Evolutionary conservation across 2,113 vertebrate species (phyloP), one percentile per base, ranked within the genome.

Genomic region (Clarias gariepinus): DNA sequence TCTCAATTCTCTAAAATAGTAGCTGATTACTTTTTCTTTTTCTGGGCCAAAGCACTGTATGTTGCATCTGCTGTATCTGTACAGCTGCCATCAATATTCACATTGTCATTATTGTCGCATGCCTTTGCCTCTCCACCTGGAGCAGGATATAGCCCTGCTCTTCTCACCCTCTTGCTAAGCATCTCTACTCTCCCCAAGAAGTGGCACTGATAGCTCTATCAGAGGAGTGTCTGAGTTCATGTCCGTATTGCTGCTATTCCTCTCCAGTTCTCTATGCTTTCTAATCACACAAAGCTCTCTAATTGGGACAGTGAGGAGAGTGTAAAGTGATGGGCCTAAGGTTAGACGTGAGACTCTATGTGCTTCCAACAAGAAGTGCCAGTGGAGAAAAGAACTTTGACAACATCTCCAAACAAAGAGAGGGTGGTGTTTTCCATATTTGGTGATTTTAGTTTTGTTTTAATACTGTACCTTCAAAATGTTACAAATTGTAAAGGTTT

Each of bases 231-330:
- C 81, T 76, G 82, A 55, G 85, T 19, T 28, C 25, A 41, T 73
- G 77, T 66, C 89, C 84, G 74, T 61, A 86, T 89, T 90, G 83
- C 84, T 87, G 41, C n/a, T 81, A 36, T 60, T 74, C 33, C 25
- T 71, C 8, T 25, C 77, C 16, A 9, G 36, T 83, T 84, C 81
- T 83, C 55, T 66, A 83, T 78, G 66, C n/a, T 79, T 19, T 64
- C 84, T 85, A 88, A 91, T 91, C 78, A 88, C 57, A 69, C 84
- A 89, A 28, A 86, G 84, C 71, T 88, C 85, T 82, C 83, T 86
- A 90, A 90, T 87, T 86, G 86, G 81, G 85, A 89, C 81, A 28
- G 77, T 83, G 15, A 69, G 82, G 78, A 61, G 30, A 53, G 61
- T 52, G 30, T 10, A 55, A 58, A 52, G 47, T 25, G 58, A n/a